Conservation (phyloP, 2,113 vertebrate species). For the Halichoerus grypus region DNA sequence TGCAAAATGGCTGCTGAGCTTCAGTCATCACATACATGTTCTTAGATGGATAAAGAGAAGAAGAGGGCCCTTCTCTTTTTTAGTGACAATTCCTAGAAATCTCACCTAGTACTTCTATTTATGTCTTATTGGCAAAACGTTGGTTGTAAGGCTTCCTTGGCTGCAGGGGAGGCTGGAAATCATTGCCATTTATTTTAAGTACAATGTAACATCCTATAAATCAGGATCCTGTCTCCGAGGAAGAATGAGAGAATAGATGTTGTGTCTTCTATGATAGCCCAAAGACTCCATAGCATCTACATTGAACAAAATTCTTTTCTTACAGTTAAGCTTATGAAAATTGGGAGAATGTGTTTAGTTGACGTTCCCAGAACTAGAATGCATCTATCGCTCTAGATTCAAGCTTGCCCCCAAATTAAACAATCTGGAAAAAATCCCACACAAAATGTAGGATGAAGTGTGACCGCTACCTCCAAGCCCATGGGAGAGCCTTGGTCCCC, state of each 20-base stretch:
- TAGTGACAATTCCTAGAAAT: neutral
- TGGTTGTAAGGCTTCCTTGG: neutral
- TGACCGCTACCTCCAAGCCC: neutral
- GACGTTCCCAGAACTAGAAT: neutral
- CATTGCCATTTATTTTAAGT: neutral
- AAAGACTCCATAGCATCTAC: neutral
- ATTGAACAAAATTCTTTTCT: constrained; percentile 19
- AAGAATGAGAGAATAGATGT: neutral
- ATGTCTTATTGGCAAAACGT: neutral
- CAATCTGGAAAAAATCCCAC: neutral
- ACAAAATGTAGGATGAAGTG: neutral
- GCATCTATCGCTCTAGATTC: neutral
- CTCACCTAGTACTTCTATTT: neutral
- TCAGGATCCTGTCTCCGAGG: neutral
- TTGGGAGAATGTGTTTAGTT: neutral
- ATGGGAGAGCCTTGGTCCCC: neutral
- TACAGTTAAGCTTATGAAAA: constrained; percentile 25
- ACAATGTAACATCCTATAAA: neutral
- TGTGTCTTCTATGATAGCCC: neutral
- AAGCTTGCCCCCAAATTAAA: neutral
- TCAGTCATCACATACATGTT: neutral
- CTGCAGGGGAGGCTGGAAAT: neutral
- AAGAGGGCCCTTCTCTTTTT: neutral
- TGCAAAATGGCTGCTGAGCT: neutral
- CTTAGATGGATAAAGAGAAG: neutral